These are phyloP conservation scores for Phodopus roborovskii DNA, from an alignment of 2,113 vertebrate species.

Conservation along the genomic window DNA sequence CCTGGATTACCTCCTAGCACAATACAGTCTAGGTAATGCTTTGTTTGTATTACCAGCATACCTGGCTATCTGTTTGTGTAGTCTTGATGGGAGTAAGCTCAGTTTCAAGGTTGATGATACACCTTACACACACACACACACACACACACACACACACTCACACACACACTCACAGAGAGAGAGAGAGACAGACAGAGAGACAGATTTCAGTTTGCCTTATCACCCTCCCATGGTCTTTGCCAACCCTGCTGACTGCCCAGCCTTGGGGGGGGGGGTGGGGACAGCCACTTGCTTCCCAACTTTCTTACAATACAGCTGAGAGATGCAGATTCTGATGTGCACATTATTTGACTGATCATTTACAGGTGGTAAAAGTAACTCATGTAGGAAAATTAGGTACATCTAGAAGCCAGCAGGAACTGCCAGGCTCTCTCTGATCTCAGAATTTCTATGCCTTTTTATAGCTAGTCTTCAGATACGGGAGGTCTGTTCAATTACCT, in stretches of 20 bases:
- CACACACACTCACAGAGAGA: neutral
- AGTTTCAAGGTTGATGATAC: neutral
- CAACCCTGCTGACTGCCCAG: neutral
- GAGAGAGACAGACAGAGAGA: neutral
- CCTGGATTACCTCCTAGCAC: neutral
- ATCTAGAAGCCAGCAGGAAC: neutral
- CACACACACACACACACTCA: neutral
- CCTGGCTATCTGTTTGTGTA: accelerated
- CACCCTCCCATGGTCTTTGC: neutral
- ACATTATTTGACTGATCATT: neutral
- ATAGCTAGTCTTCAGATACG: neutral
- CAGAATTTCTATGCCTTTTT: neutral
- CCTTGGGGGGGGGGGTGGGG: neutral
- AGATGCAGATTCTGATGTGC: neutral
- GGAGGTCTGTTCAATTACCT: accelerated
- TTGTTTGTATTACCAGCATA: neutral
- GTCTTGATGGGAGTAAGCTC: neutral
- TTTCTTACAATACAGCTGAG: neutral
- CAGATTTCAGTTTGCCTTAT: neutral
- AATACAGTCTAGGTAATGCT: neutral
- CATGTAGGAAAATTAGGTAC: neutral
- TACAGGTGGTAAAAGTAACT: neutral
- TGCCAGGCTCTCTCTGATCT: neutral
- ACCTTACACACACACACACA: neutral
- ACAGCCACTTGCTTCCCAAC: neutral